Evolutionary conservation across 2,888 invertebrate species (phyloP).

Genomic region (Eupithecia abbreviata): DNA sequence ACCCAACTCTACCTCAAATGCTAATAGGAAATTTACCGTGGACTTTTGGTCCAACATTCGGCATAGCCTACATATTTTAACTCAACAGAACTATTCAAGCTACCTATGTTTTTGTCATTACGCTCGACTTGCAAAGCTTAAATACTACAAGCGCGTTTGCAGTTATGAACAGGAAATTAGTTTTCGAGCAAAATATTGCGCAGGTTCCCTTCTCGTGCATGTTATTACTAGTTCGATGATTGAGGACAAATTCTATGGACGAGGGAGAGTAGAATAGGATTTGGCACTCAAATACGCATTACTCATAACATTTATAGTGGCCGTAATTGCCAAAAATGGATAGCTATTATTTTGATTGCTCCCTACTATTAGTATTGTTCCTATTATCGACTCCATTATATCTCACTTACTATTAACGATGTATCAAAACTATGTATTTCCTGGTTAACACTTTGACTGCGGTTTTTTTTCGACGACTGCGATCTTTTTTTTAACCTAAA

Average conservation of each 20-base stretch:
- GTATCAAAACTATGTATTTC: slow-evolving; percentile 63
- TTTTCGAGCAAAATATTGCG: slow-evolving; percentile 17
- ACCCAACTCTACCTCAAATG: neutral
- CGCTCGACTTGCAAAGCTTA: neutral
- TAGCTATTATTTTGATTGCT: slow-evolving; percentile 25
- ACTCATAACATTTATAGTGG: neutral
- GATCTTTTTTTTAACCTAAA: too few species aligned
- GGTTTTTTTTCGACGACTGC: too few species aligned
- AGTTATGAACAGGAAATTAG: slow-evolving; percentile 26
- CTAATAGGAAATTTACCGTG: too few species aligned
- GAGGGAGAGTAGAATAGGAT: neutral
- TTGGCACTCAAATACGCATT: neutral
- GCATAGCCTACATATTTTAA: neutral
- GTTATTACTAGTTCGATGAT: neutral
- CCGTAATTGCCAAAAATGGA: slow-evolving; percentile 8
- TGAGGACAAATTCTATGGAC: neutral
- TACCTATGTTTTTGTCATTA: neutral
- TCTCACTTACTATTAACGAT: slow-evolving; percentile 69
- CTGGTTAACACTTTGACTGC: too few species aligned
- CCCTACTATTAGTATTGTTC: slow-evolving; percentile 3
- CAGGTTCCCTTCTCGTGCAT: neutral
- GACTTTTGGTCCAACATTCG: too few species aligned
- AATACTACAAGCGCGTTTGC: slow-evolving; percentile 6
- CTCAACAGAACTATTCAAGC: neutral
- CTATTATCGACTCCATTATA: slow-evolving; percentile 55